Evolutionary conservation across 2,888 invertebrate species (phyloP), one percentile per base, ranked within the genome.

Genomic region (Acanthosoma haemorrhoidale): DNA sequence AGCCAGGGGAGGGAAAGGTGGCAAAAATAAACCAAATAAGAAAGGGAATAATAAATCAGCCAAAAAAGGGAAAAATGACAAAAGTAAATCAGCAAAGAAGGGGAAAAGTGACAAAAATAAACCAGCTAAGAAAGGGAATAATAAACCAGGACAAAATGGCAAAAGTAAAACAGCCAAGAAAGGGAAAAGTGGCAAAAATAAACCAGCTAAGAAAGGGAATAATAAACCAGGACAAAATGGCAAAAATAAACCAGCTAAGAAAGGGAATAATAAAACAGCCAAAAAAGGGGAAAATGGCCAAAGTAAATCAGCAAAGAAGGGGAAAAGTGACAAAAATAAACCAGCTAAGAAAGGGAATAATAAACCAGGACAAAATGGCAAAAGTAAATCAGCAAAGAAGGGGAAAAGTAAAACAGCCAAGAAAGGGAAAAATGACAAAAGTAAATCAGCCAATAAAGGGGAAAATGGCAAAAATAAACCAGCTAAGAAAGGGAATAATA

Each of bases 391-490:
- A 41, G 18, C 4, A 41, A 41, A 41, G 4, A 4, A 4, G 15
- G 18, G 18, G 18, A 41, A 41, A 18, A 41, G 58, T 39, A 72
- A 70, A 70, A 72, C n/a, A n/a, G n/a, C n/a, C n/a, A n/a, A n/a
- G n/a, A n/a, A n/a, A n/a, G n/a, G n/a, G n/a, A n/a, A n/a, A n/a
- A n/a, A n/a, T n/a, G n/a, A n/a, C n/a, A n/a, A n/a, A n/a, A n/a
- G n/a, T n/a, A n/a, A n/a, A n/a, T 71, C 36, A 72, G 69, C 73
- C 74, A 73, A 36, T 74, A 72, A 41, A 18, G 18, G 5, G 18
- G 18, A 15, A 8, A 8, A 15, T 16, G 18, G 18, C n/a, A n/a
- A n/a, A n/a, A n/a, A n/a, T n/a, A 8, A 8, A 4, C 15, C 15
- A 8, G 15, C 41, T 5, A 41, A 41, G 9, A 41, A 41, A 18